Evolutionary conservation across 2,113 vertebrate genomes (phyloP).

Genomic region (Prunella himalayana): DNA sequence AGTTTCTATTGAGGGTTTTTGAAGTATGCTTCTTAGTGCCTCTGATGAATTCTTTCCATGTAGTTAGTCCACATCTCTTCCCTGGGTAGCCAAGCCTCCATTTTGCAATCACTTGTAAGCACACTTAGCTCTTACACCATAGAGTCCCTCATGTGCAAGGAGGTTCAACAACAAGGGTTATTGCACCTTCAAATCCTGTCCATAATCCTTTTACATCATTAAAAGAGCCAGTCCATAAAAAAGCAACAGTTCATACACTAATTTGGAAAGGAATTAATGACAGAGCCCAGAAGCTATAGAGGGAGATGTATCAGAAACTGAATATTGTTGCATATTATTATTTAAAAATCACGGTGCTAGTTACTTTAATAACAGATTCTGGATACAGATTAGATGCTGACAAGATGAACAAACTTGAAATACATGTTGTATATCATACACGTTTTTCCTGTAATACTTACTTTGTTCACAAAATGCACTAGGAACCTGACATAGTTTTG

Average conservation of each 20-base stretch:
- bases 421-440: background rate
- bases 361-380: background rate
- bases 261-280: background rate
- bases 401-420: background rate
- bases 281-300: background rate
- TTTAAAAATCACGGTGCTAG: background rate
- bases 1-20: background rate
- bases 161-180: background rate
- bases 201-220: background rate
- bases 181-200: background rate
- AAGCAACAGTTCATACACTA: background rate
- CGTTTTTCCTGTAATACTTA: background rate
- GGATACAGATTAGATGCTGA: background rate
- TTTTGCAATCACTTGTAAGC: background rate
- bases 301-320: background rate
- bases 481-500: background rate
- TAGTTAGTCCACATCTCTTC: background rate
- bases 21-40: background rate
- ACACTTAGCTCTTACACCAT: accelerated
- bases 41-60: background rate
- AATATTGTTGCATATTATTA: background rate
- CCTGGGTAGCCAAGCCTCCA: background rate
- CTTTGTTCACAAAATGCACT: background rate
- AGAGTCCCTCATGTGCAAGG: background rate
- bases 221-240: background rate